Conservation (phyloP, 2,113 vertebrate species). For the Rhinoderma darwinii region DNA sequence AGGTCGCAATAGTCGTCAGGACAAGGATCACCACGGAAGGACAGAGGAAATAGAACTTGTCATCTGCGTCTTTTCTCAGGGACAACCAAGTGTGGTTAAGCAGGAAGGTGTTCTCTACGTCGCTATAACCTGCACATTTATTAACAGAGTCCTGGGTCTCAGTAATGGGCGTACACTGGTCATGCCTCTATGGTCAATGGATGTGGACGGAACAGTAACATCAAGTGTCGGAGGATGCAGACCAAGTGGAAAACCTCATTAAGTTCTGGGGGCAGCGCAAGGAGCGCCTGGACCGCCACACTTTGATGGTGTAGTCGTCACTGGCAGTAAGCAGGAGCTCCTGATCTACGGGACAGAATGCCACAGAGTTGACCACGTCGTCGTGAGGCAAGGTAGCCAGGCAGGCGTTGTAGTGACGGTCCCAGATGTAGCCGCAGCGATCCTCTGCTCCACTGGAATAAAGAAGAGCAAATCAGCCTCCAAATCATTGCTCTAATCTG, state of each 20-base stretch:
- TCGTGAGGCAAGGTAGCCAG: slow-evolving; percentile 89
- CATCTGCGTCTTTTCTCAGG: not conserved
- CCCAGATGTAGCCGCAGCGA: slow-evolving; percentile 97
- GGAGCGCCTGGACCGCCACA: slow-evolving; percentile 87
- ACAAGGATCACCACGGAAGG: not conserved
- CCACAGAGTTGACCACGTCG: slow-evolving; percentile 95
- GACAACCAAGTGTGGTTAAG: not conserved
- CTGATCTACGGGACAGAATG: slow-evolving; percentile 91
- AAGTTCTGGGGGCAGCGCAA: slow-evolving; percentile 67
- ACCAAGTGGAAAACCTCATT: not conserved
- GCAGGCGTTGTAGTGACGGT: slow-evolving; percentile 96
- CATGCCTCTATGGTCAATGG: not conserved
- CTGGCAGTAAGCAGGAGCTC: slow-evolving; percentile 93
- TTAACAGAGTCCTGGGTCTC: not conserved
- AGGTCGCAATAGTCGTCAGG: not conserved
- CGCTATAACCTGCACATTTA: not conserved
- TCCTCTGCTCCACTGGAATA: slow-evolving; percentile 88
- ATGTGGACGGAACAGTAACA: not conserved
- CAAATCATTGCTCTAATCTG: not conserved
- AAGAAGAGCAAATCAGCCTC: not conserved
- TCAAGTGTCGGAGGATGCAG: not conserved
- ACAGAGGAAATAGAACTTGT: not conserved
- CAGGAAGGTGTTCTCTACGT: not conserved
- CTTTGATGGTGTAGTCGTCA: slow-evolving; percentile 91
- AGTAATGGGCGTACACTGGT: not conserved